Evolutionary conservation across 2,888 invertebrate species (phyloP), one percentile per base, ranked within the genome.

Genomic region (Plebejus melissa): DNA sequence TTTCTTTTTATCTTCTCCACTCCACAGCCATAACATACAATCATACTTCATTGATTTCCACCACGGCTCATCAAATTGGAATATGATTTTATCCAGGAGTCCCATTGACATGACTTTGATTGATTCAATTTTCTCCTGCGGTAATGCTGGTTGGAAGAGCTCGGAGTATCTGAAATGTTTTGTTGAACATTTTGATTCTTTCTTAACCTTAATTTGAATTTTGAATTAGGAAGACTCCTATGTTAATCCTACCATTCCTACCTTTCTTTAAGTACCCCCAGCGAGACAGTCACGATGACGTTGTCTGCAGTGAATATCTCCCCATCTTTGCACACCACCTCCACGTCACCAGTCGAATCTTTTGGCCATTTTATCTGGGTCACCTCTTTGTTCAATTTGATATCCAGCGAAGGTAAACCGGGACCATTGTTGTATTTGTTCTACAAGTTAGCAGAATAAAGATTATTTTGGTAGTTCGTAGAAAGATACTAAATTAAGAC

Each of bases 181-280:
- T 1, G 11, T 65, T 5, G 11, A 32, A 4, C 1, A 32, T 36
- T 32, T 65, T 32, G 0, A 4, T 60, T 9, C 1, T 9, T 60
- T 60, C 60, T 60, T 2, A 60, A 11, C 4, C 11, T 28, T 0
- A 60, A 28, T 22, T 60, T 60, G 28, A 28, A 60, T 22, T 58
- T 28, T 11, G 60, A 60, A 3, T 28, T 11, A 22, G 11, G 11
- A 22, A 7, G 60, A 60, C 2, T 28, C 28, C n/a, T 22, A 9
- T 22, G 58, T 60, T 13, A 60, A 36, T 76, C 81, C 78, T 79
- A 91, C 91, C 87, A 60, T 32, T 76, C 81, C 78, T 79, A 91
- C 91, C 87, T 87, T 32, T 94, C 93, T 82, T 96, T 96, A 22
- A 97, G 86, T 0, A 96, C 96, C 0, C 96, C 97, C 0, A 97